Base-by-base conservation (phyloP, 1,140 invertebrate genomes). In the Brachionus rotundiformis region DNA sequence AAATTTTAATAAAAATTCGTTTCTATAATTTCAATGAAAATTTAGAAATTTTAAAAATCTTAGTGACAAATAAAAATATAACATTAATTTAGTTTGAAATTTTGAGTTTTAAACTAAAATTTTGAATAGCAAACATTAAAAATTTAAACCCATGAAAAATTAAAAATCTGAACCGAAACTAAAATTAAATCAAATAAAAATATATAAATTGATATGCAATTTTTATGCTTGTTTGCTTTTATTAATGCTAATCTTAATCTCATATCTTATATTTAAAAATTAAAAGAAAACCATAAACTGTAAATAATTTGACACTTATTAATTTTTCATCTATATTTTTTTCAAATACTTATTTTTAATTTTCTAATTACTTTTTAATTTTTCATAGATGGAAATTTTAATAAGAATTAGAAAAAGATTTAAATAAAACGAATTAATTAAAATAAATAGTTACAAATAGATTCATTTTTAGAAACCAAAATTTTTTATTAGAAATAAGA, bases 271-370 rank as follows among this genome's bases (percentile, higher is more conserved):
- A 19, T 19, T 54, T 7, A 54, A 16, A 39, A 39, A 11, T 1
- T 10, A 11, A 39, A 39, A 2, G 36, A 39, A 54, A 54, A 54
- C 47, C 47, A 54, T 54, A 54, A 54, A 54, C 47, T 54, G 47
- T 54, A 54, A 54, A 54, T 54, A 54, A 54, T 54, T 54, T 54
- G 47, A 54, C 47, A 54, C 16, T 54, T 19, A 54, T 54, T 54
- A 54, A 49, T 54, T 19, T 54, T 54, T 54, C 19, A 23, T 54
- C n/a, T 8, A 54, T 19, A 54, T 54, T 54, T 39, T 39, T 54
- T 19, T 23, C 47, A 19, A 8, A 54, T 19, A 16, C 47, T 19
- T 19, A 19, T 19, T 49, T 54, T 54, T 25, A 2, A 39, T 54
- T 54, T 54, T 54, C 16, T 54, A 54, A 54, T 54, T 54, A 54